Conservation (phyloP, 2,113 vertebrate species). For the Hoplias malabaricus region DNA sequence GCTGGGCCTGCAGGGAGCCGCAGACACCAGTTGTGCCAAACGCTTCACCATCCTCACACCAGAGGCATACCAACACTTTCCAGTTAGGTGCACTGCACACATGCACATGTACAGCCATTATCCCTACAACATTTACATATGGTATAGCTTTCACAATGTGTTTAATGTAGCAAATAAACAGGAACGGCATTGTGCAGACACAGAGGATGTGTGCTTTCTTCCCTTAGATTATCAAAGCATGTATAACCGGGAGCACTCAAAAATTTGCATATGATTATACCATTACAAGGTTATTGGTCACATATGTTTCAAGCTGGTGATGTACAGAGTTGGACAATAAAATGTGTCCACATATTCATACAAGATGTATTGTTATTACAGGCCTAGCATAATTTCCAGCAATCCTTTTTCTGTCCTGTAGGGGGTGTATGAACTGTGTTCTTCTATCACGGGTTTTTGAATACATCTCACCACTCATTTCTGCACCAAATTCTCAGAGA, state of each 20-base stretch:
- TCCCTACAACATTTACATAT: too few species aligned
- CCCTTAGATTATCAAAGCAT: too few species aligned
- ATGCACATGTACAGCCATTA: conserved; percentile 5
- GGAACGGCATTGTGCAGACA: too few species aligned
- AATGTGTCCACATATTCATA: background rate
- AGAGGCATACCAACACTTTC: conserved; percentile 85
- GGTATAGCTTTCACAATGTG: too few species aligned
- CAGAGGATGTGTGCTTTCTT: too few species aligned
- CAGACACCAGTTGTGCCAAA: conserved; percentile 73
- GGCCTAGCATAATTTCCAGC: background rate
- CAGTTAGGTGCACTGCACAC: conserved; percentile 65
- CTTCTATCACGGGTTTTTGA: conserved; percentile 13
- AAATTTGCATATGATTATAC: too few species aligned
- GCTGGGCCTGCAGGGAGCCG: conserved; percentile 77
- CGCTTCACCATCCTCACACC: conserved; percentile 88
- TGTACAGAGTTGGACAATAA: background rate
- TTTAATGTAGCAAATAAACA: too few species aligned
- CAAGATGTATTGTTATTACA: background rate
- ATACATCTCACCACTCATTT: background rate
- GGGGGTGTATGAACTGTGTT: conserved; percentile 63
- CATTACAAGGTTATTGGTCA: background rate
- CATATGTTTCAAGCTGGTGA: background rate
- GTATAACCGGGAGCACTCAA: too few species aligned
- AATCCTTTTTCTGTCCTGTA: conserved; percentile 59
- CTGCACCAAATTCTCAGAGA: conserved; percentile 46